A percentile compares a stretch with the other conserved stretches of the same genome.
These are phyloP conservation scores for Saxicola maurus DNA, from an alignment of 2,797 vertebrate genomes.

Conservation along the genomic window DNA sequence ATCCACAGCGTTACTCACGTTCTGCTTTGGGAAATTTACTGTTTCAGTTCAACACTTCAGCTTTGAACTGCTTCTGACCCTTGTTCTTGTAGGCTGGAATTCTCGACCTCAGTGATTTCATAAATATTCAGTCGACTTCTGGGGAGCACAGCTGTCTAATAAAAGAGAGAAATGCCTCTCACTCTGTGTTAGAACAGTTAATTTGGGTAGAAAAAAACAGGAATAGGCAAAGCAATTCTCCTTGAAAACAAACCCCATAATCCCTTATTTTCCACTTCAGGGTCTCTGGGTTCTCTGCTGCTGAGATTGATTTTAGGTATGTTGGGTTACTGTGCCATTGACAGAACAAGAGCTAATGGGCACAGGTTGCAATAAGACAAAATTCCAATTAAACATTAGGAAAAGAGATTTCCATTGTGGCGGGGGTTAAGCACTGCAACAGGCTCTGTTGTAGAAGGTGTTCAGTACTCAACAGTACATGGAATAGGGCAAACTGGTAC, in stretches of 20 bases:
- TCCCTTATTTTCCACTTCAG: neutral
- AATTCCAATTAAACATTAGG: neutral
- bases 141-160: neutral
- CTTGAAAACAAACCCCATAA: neutral
- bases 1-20: neutral
- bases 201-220: neutral
- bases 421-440: neutral
- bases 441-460: neutral
- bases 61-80: constrained; percentile 13
- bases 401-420: neutral
- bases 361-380: neutral
- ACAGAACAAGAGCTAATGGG: neutral
- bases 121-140: neutral
- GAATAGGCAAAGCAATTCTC: neutral
- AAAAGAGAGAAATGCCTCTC: neutral
- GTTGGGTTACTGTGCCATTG: neutral
- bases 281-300: neutral
- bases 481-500: neutral
- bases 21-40: neutral
- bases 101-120: neutral
- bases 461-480: neutral
- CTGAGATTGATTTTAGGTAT: neutral
- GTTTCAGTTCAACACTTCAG: constrained; percentile 8
- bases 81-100: neutral
- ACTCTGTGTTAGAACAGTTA: neutral